Evolutionary conservation across 2,888 invertebrate species (phyloP).

Genomic region (Yponomeuta plumbellus): DNA sequence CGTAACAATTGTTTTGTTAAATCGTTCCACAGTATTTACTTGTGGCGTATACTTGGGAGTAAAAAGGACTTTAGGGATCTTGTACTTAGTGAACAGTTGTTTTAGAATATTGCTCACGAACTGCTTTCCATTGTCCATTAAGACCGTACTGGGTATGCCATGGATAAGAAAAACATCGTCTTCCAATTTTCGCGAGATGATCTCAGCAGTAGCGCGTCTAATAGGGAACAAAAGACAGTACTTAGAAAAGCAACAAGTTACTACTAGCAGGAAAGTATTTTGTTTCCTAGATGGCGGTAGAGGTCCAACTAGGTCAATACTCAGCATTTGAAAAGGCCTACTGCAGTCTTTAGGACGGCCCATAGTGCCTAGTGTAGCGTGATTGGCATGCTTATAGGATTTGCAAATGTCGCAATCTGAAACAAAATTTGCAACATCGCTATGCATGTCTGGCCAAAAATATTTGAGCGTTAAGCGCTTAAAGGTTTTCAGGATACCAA

Average conservation of each 20-base stretch:
- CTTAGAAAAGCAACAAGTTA: conserved; percentile 26
- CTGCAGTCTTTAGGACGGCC: conserved; percentile 26
- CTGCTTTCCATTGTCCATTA: conserved; percentile 30
- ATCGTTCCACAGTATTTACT: too few species aligned
- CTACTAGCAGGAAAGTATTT: conserved; percentile 22
- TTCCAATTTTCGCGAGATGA: conserved; percentile 23
- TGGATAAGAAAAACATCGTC: conserved; percentile 25
- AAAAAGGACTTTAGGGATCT: conserved; percentile 21
- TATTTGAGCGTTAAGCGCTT: conserved; percentile 23
- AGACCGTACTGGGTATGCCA: conserved; percentile 29
- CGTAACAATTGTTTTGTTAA: conserved; percentile 23
- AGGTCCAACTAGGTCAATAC: conserved; percentile 24
- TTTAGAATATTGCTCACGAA: conserved; percentile 22
- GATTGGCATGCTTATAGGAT: conserved; percentile 23
- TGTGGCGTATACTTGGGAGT: too few species aligned
- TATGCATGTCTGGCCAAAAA: conserved; percentile 19
- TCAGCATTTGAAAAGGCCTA: conserved; percentile 24
- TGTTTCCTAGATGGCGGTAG: conserved; percentile 22
- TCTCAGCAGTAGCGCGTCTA: conserved; percentile 16
- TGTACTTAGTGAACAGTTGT: conserved; percentile 24
- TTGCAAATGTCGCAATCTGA: conserved; percentile 21
- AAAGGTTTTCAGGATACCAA: conserved; percentile 25
- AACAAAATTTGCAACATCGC: conserved; percentile 24
- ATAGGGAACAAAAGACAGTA: conserved; percentile 22
- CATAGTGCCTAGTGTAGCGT: conserved; percentile 24